Evolutionary conservation across 2,888 invertebrate species (phyloP), one percentile per base, ranked within the genome.

Genomic region (Lingula anatina): DNA sequence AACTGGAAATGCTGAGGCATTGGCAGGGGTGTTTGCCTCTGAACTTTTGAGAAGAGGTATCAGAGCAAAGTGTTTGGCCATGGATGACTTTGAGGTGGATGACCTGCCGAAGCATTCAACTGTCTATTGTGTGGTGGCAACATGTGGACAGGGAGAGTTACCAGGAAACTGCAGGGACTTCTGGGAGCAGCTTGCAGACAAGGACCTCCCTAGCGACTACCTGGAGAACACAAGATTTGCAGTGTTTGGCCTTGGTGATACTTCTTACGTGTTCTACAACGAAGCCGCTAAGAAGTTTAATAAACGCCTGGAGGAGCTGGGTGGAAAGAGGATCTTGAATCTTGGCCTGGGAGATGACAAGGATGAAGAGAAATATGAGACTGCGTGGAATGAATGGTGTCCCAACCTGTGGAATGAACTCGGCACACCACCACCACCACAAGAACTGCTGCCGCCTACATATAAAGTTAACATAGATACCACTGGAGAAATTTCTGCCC

Each of bases 321-420:
- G 54, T 2, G 56, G 44, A 7, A 21, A 36, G 12, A 44, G 46
- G 4, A 50, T 56, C n/a, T 21, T 52, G 39, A 44, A 44, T 20
- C 37, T 56, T 2, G 56, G 56, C 15, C 18, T 52, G 43, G 56
- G 56, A 35, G 56, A 56, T 27, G 56, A 56, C 47, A 56, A 56
- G 46, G 56, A 41, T n/a, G 46, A 26, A 12, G 38, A 44, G 37
- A 43, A 50, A 15, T 55, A 55, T 31, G 56, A 56, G 46, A 48
- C 52, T 24, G 46, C 25, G 25, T 56, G 56, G 56, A 53, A 53
- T 35, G 56, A 56, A 38, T 56, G 56, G 56, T 24, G 49, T n/a
- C 56, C 56, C 1, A 54, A 56, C 39, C 54, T 56, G 48, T 56
- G 54, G 54, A 56, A 56, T 37, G 54, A 56, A 47, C 52, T 56